phyloP scores from a whole-genome alignment of 2,888 invertebrate species.

The Scaptomyza flava region DNA sequence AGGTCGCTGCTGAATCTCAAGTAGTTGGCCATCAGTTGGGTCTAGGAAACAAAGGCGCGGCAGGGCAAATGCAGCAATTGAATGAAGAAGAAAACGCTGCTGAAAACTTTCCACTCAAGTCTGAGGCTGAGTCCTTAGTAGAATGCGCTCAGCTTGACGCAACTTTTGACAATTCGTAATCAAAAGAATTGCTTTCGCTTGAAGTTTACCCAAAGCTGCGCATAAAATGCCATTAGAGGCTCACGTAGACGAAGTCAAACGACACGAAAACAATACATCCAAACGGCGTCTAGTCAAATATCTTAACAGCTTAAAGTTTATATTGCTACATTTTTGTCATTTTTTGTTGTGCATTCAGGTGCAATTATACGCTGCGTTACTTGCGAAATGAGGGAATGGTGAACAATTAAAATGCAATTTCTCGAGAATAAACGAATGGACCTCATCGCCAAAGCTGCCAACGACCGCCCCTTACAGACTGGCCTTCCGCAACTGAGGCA shows the following conservation, averaged over 20 bases:
- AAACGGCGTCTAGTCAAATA: conserved; percentile 30
- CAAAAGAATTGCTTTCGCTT: conserved; percentile 61
- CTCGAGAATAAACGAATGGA: conserved; percentile 51
- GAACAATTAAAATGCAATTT: conserved; percentile 78
- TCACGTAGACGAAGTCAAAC: no score
- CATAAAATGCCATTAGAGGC: conserved; percentile 72
- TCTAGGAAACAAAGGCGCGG: conserved; percentile 28
- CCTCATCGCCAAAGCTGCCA: conserved; percentile 11
- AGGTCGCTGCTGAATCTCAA: conserved; percentile 67
- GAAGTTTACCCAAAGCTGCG: conserved; percentile 59
- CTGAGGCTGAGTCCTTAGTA: conserved; percentile 44
- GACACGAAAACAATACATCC: conserved; percentile 59
- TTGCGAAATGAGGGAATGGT: conserved; percentile 46
- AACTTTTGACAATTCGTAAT: conserved; percentile 72
- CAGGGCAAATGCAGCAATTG: conserved; percentile 9
- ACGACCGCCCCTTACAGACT: conserved; percentile 16
- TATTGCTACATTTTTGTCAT: conserved; percentile 40
- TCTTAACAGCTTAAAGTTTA: conserved; percentile 52
- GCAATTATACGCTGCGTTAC: conserved; percentile 62
- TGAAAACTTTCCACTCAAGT: conserved; percentile 38
- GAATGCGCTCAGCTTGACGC: conserved; percentile 57
- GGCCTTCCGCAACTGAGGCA: conserved; percentile 24
- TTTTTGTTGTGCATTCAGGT: conserved; percentile 69
- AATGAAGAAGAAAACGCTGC: conserved; percentile 32
- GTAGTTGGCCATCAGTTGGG: conserved; percentile 58